A percentile compares a stretch with the other conserved stretches of the same genome.
Conservation (phyloP, 2,797 vertebrate genomes). For the Neosilurus hyrtlii region DNA sequence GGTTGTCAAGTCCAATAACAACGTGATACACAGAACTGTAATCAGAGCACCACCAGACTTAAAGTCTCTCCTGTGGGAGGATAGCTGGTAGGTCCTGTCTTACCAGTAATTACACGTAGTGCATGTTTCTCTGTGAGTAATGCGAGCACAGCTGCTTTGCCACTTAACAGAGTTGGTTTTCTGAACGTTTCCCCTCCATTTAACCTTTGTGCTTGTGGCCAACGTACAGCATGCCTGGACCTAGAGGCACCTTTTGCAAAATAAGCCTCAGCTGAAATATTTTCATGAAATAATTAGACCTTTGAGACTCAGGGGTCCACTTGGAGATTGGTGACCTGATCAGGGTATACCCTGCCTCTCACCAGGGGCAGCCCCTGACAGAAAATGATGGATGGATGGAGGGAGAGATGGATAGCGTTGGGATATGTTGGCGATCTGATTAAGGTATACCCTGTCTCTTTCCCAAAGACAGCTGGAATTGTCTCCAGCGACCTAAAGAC, state of each 20-base stretch:
- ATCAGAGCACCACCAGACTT: conserved; percentile 44
- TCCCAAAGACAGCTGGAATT: no score
- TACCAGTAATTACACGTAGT: conserved; percentile 53
- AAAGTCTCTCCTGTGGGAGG: conserved; percentile 42
- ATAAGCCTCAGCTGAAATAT: not conserved
- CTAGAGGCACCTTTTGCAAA: not conserved
- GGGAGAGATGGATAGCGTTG: no score
- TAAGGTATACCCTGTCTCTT: no score
- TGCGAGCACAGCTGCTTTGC: conserved; percentile 47
- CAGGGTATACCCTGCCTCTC: no score
- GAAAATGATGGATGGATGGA: no score
- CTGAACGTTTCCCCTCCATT: conserved; percentile 29
- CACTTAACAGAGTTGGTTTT: conserved; percentile 26
- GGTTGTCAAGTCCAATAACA: conserved; percentile 18
- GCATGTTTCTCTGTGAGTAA: conserved; percentile 43
- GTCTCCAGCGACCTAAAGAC: no score
- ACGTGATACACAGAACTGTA: conserved; percentile 23
- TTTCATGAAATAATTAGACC: no score
- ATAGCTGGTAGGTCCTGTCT: conserved; percentile 33
- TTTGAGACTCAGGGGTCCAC: no score
- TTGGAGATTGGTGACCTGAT: no score
- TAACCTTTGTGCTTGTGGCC: conserved; percentile 27
- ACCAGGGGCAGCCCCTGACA: no score
- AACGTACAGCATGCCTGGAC: conserved; percentile 4
- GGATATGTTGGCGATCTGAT: no score